These are phyloP conservation scores for Metopia argyrocephala DNA, from an alignment of 2,888 invertebrate species.

Conservation along the genomic window DNA sequence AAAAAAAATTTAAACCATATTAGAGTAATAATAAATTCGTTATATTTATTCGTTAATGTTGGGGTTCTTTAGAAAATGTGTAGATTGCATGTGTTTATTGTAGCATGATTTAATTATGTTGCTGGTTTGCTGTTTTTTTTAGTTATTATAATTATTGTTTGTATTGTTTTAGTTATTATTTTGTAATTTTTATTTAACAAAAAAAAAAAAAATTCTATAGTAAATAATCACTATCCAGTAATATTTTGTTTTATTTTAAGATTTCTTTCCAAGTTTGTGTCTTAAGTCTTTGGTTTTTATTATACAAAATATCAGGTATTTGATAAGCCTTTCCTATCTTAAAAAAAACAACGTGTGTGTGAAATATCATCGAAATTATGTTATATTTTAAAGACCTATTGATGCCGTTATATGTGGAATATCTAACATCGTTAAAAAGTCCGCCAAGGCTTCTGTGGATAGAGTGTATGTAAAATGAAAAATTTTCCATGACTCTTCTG, in stretches of 20 bases:
- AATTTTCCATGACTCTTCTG: too few relatives aligned
- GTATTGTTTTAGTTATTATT: slow-evolving; percentile 28
- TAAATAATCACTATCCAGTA: slow-evolving; percentile 16
- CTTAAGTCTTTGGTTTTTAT: slow-evolving; percentile 54
- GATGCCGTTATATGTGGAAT: too few relatives aligned
- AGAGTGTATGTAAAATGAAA: too few relatives aligned
- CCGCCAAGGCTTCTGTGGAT: too few relatives aligned
- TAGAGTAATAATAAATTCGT: slow-evolving; percentile 32
- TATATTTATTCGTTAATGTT: slow-evolving; percentile 29
- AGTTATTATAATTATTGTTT: not conserved
- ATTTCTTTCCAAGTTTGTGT: slow-evolving; percentile 38
- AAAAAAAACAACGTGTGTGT: too few relatives aligned
- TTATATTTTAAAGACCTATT: too few relatives aligned
- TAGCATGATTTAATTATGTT: slow-evolving; percentile 52
- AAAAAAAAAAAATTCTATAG: slow-evolving; percentile 13
- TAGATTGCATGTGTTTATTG: slow-evolving; percentile 49
- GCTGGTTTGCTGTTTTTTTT: not conserved
- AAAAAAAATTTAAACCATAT: slow-evolving; percentile 5
- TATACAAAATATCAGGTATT: not conserved
- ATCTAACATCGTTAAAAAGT: too few relatives aligned
- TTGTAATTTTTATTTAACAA: slow-evolving; percentile 41
- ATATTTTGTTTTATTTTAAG: slow-evolving; percentile 22
- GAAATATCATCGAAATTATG: too few relatives aligned
- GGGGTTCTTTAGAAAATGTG: slow-evolving; percentile 17
- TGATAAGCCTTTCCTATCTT: not conserved